Base-by-base conservation (phyloP, 2,113 vertebrate species). In the Gorsachius goisagi region DNA sequence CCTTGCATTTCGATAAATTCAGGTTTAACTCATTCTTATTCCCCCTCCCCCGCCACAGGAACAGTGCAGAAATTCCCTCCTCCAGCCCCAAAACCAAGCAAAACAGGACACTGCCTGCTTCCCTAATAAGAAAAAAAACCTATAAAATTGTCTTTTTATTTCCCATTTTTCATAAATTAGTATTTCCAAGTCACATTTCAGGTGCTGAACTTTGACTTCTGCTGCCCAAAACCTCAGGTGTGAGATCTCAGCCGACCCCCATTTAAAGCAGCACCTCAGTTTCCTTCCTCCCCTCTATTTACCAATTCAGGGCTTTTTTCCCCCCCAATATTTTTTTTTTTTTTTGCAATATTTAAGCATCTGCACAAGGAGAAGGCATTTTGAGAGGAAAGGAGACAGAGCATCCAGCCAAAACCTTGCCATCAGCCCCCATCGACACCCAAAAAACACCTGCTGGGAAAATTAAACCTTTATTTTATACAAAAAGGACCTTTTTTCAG, bases 1-100 rank as follows among this genome's bases (percentile, higher is more conserved):
- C 9, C 50, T 53, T 8, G 0, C 3, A 5, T 49, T 49, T 39
- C 4, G 1, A 22, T 19, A 19, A 67, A 24, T 15, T n/a, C 23
- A 6, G 3, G 3, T 19, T 55, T 66, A 66, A 74, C 28, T 20
- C 19, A 5, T 24, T 39, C 15, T 37, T 15, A 9, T 4, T 9
- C 20, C 6, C 12, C 9, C 7, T n/a, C n/a, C 3, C 11, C 11
- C 39, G 2, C 18, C 23, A 15, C 27, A 47, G 28, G 28, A 33
- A 33, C 1, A 2, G 41, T 0, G 1, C 11, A 27, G 39, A 24
- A 39, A 68, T 28, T 16, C 45, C 62, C 33, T 75, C 13, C 19
- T 39, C 45, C 21, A 28, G 47, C 27, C 22, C 37, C 23, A 68
- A 33, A 75, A 6, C 32, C 5, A 26, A 30, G 24, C 2, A 2